phyloP scores from a whole-genome alignment of 2,888 invertebrate species.

The Itoplectis maculator region DNA sequence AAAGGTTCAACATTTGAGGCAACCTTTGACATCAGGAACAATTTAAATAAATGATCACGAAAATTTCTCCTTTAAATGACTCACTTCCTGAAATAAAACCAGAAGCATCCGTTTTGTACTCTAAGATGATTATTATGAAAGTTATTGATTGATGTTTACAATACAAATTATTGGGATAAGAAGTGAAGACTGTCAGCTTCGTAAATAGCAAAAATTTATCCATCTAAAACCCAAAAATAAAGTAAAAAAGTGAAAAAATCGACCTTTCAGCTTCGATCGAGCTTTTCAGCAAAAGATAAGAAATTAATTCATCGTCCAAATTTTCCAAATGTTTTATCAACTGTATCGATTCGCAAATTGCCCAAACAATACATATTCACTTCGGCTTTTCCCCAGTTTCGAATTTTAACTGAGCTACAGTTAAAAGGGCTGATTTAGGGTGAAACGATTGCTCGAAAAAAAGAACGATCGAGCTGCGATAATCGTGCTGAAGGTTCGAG shows the following conservation, averaged over 20 bases:
- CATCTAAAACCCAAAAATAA: too few species aligned
- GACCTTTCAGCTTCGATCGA: not conserved
- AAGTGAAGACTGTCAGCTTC: not conserved
- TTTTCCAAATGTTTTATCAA: too few species aligned
- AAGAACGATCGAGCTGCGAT: conserved; percentile 25
- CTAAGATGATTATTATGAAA: too few species aligned
- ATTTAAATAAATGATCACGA: not conserved
- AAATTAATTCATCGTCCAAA: too few species aligned
- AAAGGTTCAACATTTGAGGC: not conserved
- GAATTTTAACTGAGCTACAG: not conserved
- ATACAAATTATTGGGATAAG: too few species aligned
- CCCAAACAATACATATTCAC: too few species aligned
- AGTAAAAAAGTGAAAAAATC: too few species aligned
- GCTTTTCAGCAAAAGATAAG: not conserved
- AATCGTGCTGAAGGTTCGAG: not conserved
- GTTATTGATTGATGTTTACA: too few species aligned
- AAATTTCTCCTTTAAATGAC: too few species aligned
- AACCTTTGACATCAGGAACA: not conserved
- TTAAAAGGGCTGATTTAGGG: not conserved
- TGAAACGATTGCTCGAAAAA: not conserved
- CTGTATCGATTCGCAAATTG: too few species aligned
- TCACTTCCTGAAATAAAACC: too few species aligned
- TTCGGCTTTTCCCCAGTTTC: not conserved
- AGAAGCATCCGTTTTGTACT: too few species aligned
- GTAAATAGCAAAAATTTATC: not conserved